Base-by-base conservation (phyloP, 2,113 vertebrate species). In the Austrofundulus limnaeus region DNA sequence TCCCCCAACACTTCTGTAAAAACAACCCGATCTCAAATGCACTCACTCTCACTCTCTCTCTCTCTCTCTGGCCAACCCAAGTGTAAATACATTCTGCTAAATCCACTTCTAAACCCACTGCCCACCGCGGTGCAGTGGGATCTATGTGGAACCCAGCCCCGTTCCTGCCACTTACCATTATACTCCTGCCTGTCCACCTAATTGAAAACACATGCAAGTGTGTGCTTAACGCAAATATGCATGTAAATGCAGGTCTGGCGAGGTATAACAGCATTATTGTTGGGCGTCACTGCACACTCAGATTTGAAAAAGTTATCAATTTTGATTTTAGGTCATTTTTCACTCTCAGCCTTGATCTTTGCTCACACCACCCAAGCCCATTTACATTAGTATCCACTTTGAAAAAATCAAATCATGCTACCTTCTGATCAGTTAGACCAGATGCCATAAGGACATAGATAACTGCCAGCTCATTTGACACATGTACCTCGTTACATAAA, bases 11-110 rank as follows among this genome's bases (percentile, higher is more conserved):
- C 63, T 77, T 82, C 87, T 89, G 77, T 91, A 86, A 89, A 92
- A 91, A 92, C 88, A 91, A 87, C 80, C 85, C 73, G 82, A 85
- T 85, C 84, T 89, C 86, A 86, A 82, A 82, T 78, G 83, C 84
- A 79, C 86, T 75, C 66, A 82, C 66, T 82, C 68, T 66, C 78
- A 52, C 41, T 84, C 70, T 74, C 87, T 75, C 63, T 83, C 66
- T 82, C 68, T 66, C 78, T 62, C 39, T 84, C 70, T 74, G 62
- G 81, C 72, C 76, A 73, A 76, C 48, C 61, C 82, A 73, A 77
- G 62, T 66, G 72, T 82, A 84, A 81, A 88, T 75, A 87, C 71
- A 84, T 83, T 70, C 48, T 61, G 54, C 64, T 74, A 56, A 67
- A 77, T 82, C 75, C 70, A 81, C 80, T 85, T 80, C 86, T 77